A percentile compares a stretch with the other conserved stretches of the same genome.
Conservation (phyloP, 2,888 invertebrate genomes). For the Morpho achilles region DNA sequence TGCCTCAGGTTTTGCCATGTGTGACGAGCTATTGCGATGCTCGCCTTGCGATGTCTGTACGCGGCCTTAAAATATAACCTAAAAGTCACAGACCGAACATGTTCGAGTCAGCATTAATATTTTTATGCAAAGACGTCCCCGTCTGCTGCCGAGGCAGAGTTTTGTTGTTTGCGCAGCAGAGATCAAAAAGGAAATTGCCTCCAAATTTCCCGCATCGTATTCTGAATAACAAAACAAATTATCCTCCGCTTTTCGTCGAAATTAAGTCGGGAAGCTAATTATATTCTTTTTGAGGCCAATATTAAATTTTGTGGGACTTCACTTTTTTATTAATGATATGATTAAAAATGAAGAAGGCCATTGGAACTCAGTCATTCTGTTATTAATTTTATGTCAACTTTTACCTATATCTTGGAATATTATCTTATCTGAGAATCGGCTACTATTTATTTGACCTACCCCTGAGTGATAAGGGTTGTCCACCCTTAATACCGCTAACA, state of each 20-base stretch:
- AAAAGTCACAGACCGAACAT: slow-evolving; percentile 9
- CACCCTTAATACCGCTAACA: too few species aligned
- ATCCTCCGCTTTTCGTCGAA: slow-evolving; percentile 37
- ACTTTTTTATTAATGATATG: too few species aligned
- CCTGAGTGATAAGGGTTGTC: too few species aligned
- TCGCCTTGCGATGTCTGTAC: not conserved
- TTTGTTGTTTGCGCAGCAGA: slow-evolving; percentile 66
- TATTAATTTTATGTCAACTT: too few species aligned
- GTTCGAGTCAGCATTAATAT: slow-evolving; percentile 43
- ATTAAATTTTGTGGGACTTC: not conserved
- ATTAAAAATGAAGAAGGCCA: too few species aligned
- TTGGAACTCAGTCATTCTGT: too few species aligned
- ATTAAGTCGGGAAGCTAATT: slow-evolving; percentile 18
- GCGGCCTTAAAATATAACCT: not conserved
- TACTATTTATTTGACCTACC: too few species aligned
- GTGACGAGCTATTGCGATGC: not conserved
- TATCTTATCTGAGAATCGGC: too few species aligned
- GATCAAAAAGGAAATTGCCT: slow-evolving; percentile 75
- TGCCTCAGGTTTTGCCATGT: not conserved
- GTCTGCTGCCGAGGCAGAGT: slow-evolving; percentile 55
- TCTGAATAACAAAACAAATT: slow-evolving; percentile 71
- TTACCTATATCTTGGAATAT: too few species aligned
- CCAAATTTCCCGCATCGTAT: slow-evolving; percentile 62
- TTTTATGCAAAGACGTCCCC: slow-evolving; percentile 68
- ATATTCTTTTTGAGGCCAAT: slow-evolving; percentile 6